Percentiles rank a stretch among this genome's conserved stretches.
phyloP scores from a whole-genome alignment of 37 sponge, comb jelly and placozoan species.

The Geodia barretti region DNA sequence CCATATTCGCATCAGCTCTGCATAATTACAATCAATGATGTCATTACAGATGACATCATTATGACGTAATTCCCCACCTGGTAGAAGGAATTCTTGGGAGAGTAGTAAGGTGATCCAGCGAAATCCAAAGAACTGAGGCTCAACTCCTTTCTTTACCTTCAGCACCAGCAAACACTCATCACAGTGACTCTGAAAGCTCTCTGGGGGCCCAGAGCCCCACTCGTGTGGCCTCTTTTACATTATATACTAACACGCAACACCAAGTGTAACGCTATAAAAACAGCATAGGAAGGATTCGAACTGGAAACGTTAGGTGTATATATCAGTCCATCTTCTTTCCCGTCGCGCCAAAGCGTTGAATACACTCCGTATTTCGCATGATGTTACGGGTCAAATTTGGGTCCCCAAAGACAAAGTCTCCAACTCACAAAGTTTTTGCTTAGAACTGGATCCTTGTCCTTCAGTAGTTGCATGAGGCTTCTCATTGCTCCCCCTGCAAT shows the following conservation, averaged over 20 bases:
- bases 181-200: background rate
- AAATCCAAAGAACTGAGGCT: slow-evolving; percentile 87
- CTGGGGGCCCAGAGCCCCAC: background rate
- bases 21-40: background rate
- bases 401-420: background rate
- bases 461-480: slow-evolving; percentile 67
- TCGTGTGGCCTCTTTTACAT: too few relatives aligned
- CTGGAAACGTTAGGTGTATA: too few relatives aligned
- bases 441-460: slow-evolving; percentile 61
- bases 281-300: background rate
- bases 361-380: too few relatives aligned
- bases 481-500: slow-evolving; percentile 75
- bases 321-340: too few relatives aligned
- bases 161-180: slow-evolving; percentile 15
- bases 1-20: slow-evolving; percentile 92
- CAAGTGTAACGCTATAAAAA: background rate
- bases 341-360: too few relatives aligned
- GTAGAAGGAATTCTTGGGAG: slow-evolving; percentile 95
- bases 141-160: slow-evolving; percentile 56
- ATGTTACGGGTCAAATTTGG: background rate
- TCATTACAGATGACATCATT: background rate
- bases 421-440: slow-evolving; percentile 50
- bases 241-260: too few relatives aligned
- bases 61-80: slow-evolving; percentile 55
- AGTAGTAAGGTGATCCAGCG: slow-evolving; percentile 95